Conservation (phyloP, 2,797 vertebrate species). For the Naso thynnoides region DNA sequence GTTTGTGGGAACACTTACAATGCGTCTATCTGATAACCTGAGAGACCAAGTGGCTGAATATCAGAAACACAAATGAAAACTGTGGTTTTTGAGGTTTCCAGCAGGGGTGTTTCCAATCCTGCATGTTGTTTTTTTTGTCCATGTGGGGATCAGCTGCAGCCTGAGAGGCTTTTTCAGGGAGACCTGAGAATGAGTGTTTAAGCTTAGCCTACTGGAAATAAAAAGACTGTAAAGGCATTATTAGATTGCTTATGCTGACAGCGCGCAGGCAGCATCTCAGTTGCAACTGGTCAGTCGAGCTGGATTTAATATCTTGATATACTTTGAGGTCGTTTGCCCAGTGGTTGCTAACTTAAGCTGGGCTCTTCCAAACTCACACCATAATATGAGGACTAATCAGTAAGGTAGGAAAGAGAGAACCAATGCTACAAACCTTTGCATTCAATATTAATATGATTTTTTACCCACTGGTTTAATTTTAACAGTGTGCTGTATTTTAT, state of each 20-base stretch:
- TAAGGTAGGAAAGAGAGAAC: too few species aligned
- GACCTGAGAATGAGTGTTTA: constrained; percentile 16
- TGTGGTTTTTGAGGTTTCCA: background rate
- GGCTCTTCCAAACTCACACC: too few species aligned
- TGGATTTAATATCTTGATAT: background rate
- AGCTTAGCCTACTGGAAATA: constrained; percentile 45
- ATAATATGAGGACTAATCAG: background rate
- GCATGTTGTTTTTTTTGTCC: constrained; percentile 10
- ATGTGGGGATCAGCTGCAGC: constrained; percentile 28
- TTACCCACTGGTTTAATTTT: background rate
- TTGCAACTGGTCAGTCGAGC: too few species aligned
- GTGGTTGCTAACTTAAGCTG: too few species aligned
- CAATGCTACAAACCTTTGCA: background rate
- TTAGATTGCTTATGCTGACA: too few species aligned
- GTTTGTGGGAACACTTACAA: constrained; percentile 13
- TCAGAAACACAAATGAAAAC: background rate
- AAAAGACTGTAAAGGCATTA: too few species aligned
- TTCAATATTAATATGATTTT: background rate
- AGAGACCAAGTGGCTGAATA: background rate
- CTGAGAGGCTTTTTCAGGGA: background rate
- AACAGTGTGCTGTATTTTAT: background rate
- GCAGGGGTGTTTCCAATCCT: background rate
- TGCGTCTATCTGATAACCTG: background rate
- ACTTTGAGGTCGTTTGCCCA: background rate
- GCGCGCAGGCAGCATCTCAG: too few species aligned